These are phyloP conservation scores for Xenotilapia longispinis DNA, from an alignment of 2,113 vertebrate species.

Conservation along the genomic window DNA sequence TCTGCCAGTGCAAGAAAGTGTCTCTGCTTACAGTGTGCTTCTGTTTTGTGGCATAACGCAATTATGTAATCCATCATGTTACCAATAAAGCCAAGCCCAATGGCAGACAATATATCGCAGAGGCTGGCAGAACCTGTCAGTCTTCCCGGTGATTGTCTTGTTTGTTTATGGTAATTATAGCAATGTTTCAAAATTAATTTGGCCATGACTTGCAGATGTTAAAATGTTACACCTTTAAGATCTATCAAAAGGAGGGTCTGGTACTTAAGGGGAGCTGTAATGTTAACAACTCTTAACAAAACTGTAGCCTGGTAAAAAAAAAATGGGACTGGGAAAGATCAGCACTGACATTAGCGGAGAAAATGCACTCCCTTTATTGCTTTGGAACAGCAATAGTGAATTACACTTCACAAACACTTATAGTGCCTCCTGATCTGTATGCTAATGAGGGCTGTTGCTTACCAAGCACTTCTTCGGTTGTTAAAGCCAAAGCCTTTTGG, in stretches of 20 bases:
- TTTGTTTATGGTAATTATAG: conserved; percentile 21
- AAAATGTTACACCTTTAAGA: not conserved
- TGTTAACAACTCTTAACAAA: conserved; percentile 24
- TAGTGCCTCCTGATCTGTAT: conserved; percentile 38
- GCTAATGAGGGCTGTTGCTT: conserved; percentile 34
- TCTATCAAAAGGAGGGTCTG: not conserved
- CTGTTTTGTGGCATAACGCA: not conserved
- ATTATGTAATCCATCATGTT: conserved; percentile 31
- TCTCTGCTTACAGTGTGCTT: not conserved
- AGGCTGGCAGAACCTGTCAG: not conserved
- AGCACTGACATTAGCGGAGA: not conserved
- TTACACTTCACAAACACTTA: conserved; percentile 38
- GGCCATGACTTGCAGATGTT: not conserved
- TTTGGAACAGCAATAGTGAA: conserved; percentile 10
- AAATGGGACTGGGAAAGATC: not conserved
- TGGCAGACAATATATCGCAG: not conserved
- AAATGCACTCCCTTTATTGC: conserved; percentile 8
- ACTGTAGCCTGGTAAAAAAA: not conserved
- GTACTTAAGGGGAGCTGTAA: not conserved
- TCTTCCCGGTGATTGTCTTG: not conserved
- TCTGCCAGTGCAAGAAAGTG: not conserved
- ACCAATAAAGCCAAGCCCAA: conserved; percentile 16
- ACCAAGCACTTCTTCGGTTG: conserved; percentile 26
- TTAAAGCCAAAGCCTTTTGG: conserved; percentile 39
- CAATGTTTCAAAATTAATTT: conserved; percentile 17